A percentile compares a stretch with the other conserved stretches of the same genome.
phyloP scores from a whole-genome alignment of 35 echinoderm and acorn worm genomes.

The Apostichopus parvimensis region DNA sequence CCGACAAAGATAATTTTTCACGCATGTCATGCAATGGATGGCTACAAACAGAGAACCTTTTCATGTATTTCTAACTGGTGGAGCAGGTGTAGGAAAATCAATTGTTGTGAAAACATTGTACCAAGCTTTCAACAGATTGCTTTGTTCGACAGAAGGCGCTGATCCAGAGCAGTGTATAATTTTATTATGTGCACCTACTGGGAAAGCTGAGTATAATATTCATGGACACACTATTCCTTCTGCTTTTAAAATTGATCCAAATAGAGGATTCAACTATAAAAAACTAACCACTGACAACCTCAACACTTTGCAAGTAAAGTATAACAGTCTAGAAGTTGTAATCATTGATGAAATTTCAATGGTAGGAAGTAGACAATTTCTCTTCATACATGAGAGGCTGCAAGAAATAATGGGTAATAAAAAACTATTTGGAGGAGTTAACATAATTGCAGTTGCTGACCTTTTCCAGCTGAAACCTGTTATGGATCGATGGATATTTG shows the following conservation, averaged over 20 bases:
- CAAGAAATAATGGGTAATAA: slow-evolving; percentile 12
- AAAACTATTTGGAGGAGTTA: slow-evolving; percentile 39
- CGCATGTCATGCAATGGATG: slow-evolving; percentile 9
- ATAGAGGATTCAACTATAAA: slow-evolving; percentile 42
- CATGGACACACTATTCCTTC: slow-evolving; percentile 21
- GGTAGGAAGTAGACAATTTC: too few relatives aligned
- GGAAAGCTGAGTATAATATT: slow-evolving; percentile 57
- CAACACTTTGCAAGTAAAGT: slow-evolving; percentile 54
- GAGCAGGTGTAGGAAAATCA: slow-evolving; percentile 57
- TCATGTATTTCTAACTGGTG: slow-evolving; percentile 51
- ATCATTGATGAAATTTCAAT: too few relatives aligned
- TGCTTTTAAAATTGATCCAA: slow-evolving; percentile 51
- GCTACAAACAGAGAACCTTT: slow-evolving; percentile 16
- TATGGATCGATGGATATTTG: slow-evolving; percentile 49
- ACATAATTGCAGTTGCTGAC: slow-evolving; percentile 4
- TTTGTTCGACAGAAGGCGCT: slow-evolving; percentile 17
- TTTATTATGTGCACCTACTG: slow-evolving; percentile 47
- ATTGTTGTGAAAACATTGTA: slow-evolving; percentile 1
- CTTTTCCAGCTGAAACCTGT: slow-evolving; percentile 46
- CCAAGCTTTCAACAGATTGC: slow-evolving; percentile 12
- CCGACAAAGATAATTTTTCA: too few relatives aligned
- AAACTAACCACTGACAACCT: slow-evolving; percentile 3
- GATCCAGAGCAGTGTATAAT: slow-evolving; percentile 46
- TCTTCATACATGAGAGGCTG: too few relatives aligned
- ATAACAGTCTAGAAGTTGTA: slow-evolving; percentile 31